These are phyloP conservation scores for Rhynchotus rufescens DNA, from an alignment of 2,797 vertebrate genomes.

Conservation along the genomic window DNA sequence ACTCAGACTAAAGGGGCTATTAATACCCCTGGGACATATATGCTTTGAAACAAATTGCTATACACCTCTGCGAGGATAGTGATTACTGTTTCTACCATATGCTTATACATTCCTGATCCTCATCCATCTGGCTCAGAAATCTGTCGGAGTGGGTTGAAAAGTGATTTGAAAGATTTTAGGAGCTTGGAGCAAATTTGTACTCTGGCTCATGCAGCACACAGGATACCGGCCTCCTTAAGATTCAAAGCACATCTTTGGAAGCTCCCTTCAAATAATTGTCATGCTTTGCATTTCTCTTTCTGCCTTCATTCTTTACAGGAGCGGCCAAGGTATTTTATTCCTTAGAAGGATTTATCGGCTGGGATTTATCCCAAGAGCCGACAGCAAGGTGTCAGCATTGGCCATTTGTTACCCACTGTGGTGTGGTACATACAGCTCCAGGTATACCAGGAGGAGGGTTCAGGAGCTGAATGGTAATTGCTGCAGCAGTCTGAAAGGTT, in stretches of 20 bases:
- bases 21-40: neutral
- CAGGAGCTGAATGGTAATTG: neutral
- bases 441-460: neutral
- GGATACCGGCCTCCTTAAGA: neutral
- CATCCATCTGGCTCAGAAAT: slow-evolving; percentile 36
- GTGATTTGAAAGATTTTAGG: slow-evolving; percentile 4
- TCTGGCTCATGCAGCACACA: neutral
- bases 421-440: neutral
- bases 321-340: neutral
- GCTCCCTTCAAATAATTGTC: neutral
- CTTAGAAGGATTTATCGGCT: neutral
- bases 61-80: neutral
- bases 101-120: slow-evolving; percentile 26
- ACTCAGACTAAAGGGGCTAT: neutral
- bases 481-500: neutral
- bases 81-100: slow-evolving; percentile 7
- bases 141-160: neutral
- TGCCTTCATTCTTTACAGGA: neutral
- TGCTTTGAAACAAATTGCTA: slow-evolving; percentile 11
- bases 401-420: neutral
- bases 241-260: neutral
- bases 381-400: neutral
- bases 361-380: neutral
- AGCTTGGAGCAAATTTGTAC: neutral
- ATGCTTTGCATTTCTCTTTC: neutral